A percentile compares a stretch with the other conserved stretches of the same genome.
These are phyloP conservation scores for Catharus fuscescens DNA, from an alignment of 2,113 vertebrate genomes.

Conservation along the genomic window DNA sequence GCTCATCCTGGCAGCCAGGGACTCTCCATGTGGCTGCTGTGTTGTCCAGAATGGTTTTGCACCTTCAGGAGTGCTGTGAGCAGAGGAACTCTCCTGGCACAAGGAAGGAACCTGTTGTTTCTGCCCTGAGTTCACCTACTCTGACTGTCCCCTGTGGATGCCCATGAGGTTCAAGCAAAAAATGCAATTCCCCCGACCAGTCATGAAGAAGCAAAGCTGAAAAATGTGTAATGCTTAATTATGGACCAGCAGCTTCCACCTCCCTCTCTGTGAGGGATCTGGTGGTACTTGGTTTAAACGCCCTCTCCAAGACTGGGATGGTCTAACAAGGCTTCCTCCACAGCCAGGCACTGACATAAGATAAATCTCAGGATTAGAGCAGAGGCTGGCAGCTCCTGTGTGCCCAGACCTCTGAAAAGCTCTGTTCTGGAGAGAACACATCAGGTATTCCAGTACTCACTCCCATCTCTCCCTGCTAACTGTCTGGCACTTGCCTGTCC, in stretches of 20 bases:
- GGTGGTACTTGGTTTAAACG: neutral
- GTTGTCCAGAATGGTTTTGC: accelerated
- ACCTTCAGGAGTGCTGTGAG: neutral
- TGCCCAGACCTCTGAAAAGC: neutral
- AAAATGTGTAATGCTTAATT: neutral
- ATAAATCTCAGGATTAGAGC: neutral
- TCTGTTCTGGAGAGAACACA: neutral
- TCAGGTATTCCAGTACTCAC: neutral
- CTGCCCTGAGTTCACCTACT: neutral
- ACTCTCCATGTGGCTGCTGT: neutral
- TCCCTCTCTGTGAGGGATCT: neutral
- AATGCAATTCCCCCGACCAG: neutral
- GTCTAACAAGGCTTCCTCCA: neutral
- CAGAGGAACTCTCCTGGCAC: neutral
- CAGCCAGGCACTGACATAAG: neutral
- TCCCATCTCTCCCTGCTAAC: neutral
- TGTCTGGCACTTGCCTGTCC: neutral
- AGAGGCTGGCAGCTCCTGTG: neutral
- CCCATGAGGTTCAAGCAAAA: neutral
- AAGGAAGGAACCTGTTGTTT: neutral
- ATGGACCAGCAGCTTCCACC: neutral
- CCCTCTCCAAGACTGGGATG: neutral
- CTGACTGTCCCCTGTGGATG: neutral
- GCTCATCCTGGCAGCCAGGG: neutral
- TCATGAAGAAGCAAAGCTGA: neutral